Evolutionary conservation across 2,888 invertebrate species (phyloP), one percentile per base, ranked within the genome.

Genomic region (Brachycybe producta): DNA sequence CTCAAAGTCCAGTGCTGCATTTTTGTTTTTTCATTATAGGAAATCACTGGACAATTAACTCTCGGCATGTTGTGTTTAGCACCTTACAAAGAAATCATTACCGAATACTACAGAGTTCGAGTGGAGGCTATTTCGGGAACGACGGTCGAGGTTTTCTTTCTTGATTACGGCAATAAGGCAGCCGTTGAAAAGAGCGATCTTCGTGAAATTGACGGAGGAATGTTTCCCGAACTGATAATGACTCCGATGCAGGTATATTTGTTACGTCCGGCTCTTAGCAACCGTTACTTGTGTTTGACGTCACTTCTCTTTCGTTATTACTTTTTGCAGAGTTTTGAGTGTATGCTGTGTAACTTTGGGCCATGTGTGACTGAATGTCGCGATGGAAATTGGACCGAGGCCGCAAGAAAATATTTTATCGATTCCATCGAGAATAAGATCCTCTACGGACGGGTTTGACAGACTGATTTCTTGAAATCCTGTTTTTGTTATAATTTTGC

Each of bases 81-180:
- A 4, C 75, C 70, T 57, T 64, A 65, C 1, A 67, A 70, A 41
- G 67, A 67, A 27, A 62, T 63, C 1, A 57, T 60, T 7, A 57
- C 58, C 1, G 57, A 58, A 11, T 69, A 64, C 55, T 75, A 75
- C 61, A 71, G 84, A 7, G 82, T 76, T 5, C 69, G 71, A 49
- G 70, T 82, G 42, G 51, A 64, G 59, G 55, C 62, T 61, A 61
- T 73, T 60, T 46, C 59, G 60, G 26, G 68, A 2, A 27, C 17
- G 13, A 13, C 8, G 2, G 26, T 48, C 11, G 64, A 81, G 76
- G 76, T 88, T 3, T 71, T 76, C 46, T 87, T 80, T 63, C 76
- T 90, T 45, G 91, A 92, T 69, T 82, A 75, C 65, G 91, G 91
- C 15, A 76, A 77, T 58, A 69, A 64, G 17, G 73, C 49, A 11